phyloP scores from a whole-genome alignment of 2,888 invertebrate species.

The Eumerus sabulonum region DNA sequence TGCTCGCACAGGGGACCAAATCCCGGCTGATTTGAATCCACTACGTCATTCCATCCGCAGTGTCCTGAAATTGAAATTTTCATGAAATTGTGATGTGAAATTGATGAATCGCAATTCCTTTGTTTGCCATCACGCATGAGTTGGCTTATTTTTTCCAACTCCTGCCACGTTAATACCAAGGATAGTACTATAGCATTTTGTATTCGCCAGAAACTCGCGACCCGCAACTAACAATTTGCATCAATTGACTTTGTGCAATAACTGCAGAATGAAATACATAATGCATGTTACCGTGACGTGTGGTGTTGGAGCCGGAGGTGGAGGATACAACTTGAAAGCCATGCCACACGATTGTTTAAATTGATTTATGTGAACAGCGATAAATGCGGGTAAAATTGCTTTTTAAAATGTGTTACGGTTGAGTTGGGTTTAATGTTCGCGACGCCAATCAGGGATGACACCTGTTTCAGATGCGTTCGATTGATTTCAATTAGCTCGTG shows the following conservation, averaged over 20 bases:
- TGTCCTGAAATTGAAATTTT: constrained; percentile 58
- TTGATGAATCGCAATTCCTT: constrained; percentile 60
- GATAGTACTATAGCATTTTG: constrained; percentile 15
- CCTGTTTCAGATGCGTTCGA: too few species aligned
- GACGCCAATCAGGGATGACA: too few species aligned
- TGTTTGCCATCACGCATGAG: constrained; percentile 24
- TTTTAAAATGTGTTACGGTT: constrained; percentile 15
- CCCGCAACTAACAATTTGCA: constrained; percentile 22
- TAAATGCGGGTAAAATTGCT: constrained; percentile 30
- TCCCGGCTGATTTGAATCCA: constrained; percentile 37
- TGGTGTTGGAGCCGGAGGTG: not conserved
- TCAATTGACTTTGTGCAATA: constrained; percentile 52
- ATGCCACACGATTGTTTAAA: constrained; percentile 27
- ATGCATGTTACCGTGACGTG: constrained; percentile 16
- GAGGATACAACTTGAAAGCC: too few species aligned
- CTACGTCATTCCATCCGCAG: constrained; percentile 8
- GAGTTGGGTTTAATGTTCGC: not conserved
- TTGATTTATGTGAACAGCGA: constrained; percentile 35
- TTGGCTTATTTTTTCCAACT: not conserved
- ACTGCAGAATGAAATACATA: constrained; percentile 53
- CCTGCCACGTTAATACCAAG: constrained; percentile 11
- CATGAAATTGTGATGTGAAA: constrained; percentile 56
- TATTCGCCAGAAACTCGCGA: not conserved
- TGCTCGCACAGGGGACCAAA: not conserved
- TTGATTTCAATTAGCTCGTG: too few species aligned